Evolutionary conservation across 2,888 invertebrate species (phyloP).

Genomic region (Pseudeuparius sepicola): DNA sequence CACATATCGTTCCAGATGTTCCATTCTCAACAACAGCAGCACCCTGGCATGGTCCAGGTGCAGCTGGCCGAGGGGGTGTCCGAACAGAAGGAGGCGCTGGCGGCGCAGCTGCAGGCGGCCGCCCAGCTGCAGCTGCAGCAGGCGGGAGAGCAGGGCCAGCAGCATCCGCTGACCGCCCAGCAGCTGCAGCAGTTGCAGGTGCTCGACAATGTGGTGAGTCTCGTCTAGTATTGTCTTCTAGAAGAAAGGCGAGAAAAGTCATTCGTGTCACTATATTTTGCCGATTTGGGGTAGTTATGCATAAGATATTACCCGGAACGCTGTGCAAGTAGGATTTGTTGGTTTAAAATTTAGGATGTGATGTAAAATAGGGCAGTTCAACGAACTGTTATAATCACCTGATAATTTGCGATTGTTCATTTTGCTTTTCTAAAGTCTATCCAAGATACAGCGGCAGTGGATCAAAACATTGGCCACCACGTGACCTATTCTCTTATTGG

Average conservation of each 20-base stretch:
- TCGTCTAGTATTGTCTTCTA: conserved; percentile 1
- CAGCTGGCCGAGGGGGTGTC: conserved; percentile 40
- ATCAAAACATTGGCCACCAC: too few relatives aligned
- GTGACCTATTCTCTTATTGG: too few relatives aligned
- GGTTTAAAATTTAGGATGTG: too few relatives aligned
- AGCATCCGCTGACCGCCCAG: conserved; percentile 35
- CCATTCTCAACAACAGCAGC: conserved; percentile 33
- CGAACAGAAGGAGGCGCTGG: conserved; percentile 36
- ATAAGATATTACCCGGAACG: too few relatives aligned
- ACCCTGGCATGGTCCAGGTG: conserved; percentile 38
- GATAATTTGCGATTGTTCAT: too few relatives aligned
- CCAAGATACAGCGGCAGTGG: too few relatives aligned
- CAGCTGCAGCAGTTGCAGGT: conserved; percentile 41
- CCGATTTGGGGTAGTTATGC: too few relatives aligned
- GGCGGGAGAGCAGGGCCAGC: conserved; percentile 42
- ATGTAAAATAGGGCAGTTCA: too few relatives aligned
- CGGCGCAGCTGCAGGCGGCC: conserved; percentile 27
- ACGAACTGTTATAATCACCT: too few relatives aligned
- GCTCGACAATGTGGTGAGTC: conserved; percentile 39
- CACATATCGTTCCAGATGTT: conserved; percentile 20
- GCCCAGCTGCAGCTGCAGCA: conserved; percentile 41
- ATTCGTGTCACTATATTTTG: too few relatives aligned
- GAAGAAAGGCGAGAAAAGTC: neutral
- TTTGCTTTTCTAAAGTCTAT: too few relatives aligned
- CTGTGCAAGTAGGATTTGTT: too few relatives aligned